Base-by-base conservation (phyloP, 2,113 vertebrate species). In the Eptesicus fuscus region DNA sequence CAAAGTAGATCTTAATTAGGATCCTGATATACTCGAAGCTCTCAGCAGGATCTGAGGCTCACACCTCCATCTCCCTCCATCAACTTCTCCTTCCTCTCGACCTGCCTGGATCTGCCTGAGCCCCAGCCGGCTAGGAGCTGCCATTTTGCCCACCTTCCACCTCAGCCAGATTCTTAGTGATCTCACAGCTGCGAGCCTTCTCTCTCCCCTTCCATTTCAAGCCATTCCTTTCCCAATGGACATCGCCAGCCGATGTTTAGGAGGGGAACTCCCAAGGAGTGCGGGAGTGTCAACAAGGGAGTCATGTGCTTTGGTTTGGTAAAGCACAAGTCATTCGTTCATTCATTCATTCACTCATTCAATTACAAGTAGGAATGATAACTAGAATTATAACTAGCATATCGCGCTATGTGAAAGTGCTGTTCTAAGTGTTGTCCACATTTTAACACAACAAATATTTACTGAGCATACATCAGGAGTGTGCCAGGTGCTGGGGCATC, bases 361-460 rank as follows among this genome's bases (percentile, higher is more conserved):
- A 63, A 1, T 16, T 1, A 4, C 23, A 56, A 79, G 70, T 9
- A 7, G 22, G 10, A 10, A 14, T 47, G 49, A 61, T 4, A 40
- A 28, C 63, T n/a, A 18, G 73, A 32, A 76, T 76, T 11, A 47
- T 10, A 49, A 49, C 47, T 0, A 32, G 30, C 47, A 22, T 22
- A 7, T n/a, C 14, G 1, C 5, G 1, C 7, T 22, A 9, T 0
- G 6, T 30, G 59, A 7, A 40, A 74, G 35, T 2, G 1, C 71
- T 18, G 16, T 73, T 71, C 85, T 51, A 25, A 77, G 47, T 49
- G 82, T 44, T 5, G 2, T 14, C 73, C 16, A 30, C 32, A 44
- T 14, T 35, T 47, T 82, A 7, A 70, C 13, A 56, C 37, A 40
- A 35, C 9, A 63, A 25, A 56, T 63, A 12, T 10, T 20, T 25